Evolutionary conservation across 2,113 vertebrate species (phyloP).

Genomic region (Nothocercus julius): DNA sequence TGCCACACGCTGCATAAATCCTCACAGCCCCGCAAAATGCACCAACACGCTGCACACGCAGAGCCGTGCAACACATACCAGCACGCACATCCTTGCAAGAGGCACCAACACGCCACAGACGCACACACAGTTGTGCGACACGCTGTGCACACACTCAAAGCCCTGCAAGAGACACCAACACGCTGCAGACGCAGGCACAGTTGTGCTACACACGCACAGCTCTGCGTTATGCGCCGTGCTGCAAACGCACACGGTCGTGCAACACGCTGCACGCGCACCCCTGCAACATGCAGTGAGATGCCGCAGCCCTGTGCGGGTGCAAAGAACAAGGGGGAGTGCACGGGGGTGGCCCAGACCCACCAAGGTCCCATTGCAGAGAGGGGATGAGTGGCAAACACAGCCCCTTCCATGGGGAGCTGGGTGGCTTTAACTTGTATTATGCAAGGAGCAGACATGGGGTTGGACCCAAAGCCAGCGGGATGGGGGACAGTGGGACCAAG

Average conservation of each 20-base stretch:
- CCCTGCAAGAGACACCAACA: not conserved
- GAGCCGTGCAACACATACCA: fast-evolving
- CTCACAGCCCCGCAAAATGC: too few species aligned
- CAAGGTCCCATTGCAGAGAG: not conserved
- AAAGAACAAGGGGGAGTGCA: not conserved
- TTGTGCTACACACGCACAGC: too few species aligned
- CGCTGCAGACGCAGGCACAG: not conserved
- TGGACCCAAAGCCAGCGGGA: fast-evolving
- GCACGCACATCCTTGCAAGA: fast-evolving
- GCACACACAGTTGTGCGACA: not conserved
- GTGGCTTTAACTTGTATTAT: not conserved
- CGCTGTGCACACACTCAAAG: not conserved
- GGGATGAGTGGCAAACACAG: not conserved
- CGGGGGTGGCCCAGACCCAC: not conserved
- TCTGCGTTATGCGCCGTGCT: too few species aligned
- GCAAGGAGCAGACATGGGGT: not conserved
- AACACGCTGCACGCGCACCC: not conserved
- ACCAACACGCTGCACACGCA: too few species aligned
- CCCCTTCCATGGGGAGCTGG: not conserved
- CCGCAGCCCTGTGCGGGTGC: too few species aligned
- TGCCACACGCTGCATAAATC: too few species aligned
- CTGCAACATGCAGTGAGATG: fast-evolving
- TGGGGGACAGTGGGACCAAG: not conserved
- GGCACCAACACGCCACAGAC: fast-evolving
- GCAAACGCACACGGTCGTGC: not conserved